Base-by-base conservation (phyloP, 2,888 invertebrate genomes). In the Epinotia bilunana region DNA sequence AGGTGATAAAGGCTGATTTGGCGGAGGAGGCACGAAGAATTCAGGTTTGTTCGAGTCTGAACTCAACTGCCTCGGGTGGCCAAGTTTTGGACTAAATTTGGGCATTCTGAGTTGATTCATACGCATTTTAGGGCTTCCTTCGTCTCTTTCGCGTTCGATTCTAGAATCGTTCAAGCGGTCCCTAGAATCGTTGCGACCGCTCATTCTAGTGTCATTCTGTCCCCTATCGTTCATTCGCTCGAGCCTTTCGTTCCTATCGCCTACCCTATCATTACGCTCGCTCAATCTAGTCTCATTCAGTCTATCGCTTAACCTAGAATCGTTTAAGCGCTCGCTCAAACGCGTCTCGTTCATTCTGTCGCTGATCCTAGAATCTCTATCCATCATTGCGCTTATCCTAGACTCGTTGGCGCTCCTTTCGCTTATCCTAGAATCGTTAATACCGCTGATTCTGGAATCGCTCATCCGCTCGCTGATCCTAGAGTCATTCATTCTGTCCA, bases 71-170 rank as follows among this genome's bases (percentile, higher is more conserved):
- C 89, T 87, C 0, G 86, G 86, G 68, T 89, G 88, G 13, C 90
- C 70, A 5, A 73, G 16, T 53, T 74, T 74, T 1, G 73, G 92
- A 78, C 90, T 92, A 6, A 87, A 82, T 69, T 87, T 83, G 1
- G 87, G 85, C 67, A 91, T 84, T 6, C 92, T 84, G 67, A 93
- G 77, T 0, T 92, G 92, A 64, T 89, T 90, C 28, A 91, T 87
- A 64, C 91, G 83, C 78, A 88, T 87, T 84, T 90, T 91, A 0
- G 92, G 92, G 82, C 92, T 92, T 11, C 88, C 89, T 60, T 93
- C 92, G 28, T 88, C 83, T 63, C 71, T 71, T 2, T 71, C 73
- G 13, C 74, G 69, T 33, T 74, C 74, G 53, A 87, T 77, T 72
- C 88, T 83, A 3, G 86, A 81, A 70, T 89, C 90, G n/a, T 86